Percentiles rank a stretch among this genome's conserved stretches.
These are phyloP conservation scores for Chaetogeoica ovagalla DNA, from an alignment of 2,888 invertebrate species.

Conservation along the genomic window DNA sequence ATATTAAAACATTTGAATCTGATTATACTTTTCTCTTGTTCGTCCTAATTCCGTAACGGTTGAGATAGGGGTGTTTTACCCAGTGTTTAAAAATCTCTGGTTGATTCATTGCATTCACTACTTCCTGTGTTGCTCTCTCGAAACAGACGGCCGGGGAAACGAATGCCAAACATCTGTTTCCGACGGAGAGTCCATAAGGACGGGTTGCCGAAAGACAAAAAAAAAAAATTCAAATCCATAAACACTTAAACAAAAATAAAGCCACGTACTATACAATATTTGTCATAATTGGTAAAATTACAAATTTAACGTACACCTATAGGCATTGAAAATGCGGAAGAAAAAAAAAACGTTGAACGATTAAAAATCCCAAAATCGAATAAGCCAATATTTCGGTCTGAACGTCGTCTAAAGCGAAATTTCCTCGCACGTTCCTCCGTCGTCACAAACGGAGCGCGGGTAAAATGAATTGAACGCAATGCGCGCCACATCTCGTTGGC, in stretches of 20 bases:
- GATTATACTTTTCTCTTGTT: conserved; percentile 12
- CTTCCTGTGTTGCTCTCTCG: background rate
- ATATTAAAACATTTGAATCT: background rate
- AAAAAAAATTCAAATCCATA: background rate
- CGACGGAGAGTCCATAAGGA: background rate
- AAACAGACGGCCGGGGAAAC: background rate
- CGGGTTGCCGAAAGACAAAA: too few relatives aligned
- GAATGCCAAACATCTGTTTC: background rate
- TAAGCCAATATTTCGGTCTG: background rate
- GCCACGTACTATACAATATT: background rate
- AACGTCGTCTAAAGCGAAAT: background rate
- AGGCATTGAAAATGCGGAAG: background rate
- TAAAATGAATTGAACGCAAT: too few relatives aligned
- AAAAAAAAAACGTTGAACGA: background rate
- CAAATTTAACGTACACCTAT: background rate
- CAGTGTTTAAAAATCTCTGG: conserved; percentile 3
- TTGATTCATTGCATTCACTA: conserved; percentile 2
- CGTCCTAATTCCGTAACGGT: background rate
- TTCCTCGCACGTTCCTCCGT: too few relatives aligned
- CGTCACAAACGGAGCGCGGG: too few relatives aligned
- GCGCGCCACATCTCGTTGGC: too few relatives aligned
- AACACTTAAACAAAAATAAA: conserved; percentile 1
- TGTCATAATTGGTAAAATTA: background rate
- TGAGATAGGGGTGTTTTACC: background rate
- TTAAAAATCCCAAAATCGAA: background rate